Percentiles rank a stretch among this genome's conserved stretches.
Evolutionary conservation across 64 coral and sea anemone species (phyloP).

Genomic region (Porites lutea): DNA sequence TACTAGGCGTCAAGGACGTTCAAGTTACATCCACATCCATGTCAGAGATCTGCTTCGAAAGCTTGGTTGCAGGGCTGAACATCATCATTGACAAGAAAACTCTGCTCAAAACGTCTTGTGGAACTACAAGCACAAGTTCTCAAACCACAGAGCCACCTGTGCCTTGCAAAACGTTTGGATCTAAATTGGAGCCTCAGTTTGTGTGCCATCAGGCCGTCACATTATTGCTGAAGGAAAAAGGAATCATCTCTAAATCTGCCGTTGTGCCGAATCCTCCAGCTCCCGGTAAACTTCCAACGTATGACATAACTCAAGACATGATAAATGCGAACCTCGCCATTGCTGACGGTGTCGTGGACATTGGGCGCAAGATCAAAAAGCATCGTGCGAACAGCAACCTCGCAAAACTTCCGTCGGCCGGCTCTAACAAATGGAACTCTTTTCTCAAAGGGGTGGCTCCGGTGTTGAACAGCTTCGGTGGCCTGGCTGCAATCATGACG

Average conservation of each 20-base stretch:
- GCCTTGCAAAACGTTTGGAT: slow-evolving; percentile 1
- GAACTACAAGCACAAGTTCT: too few relatives aligned
- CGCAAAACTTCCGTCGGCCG: not conserved
- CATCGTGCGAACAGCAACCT: too few relatives aligned
- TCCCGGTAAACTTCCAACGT: not conserved
- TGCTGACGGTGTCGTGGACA: slow-evolving; percentile 8
- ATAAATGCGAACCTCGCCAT: not conserved
- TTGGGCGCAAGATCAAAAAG: not conserved
- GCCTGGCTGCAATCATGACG: slow-evolving; percentile 13
- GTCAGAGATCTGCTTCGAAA: slow-evolving; percentile 12
- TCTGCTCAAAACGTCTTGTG: slow-evolving; percentile 12
- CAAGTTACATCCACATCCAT: not conserved
- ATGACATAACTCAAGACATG: slow-evolving; percentile 40
- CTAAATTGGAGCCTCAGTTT: not conserved
- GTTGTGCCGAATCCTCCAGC: not conserved
- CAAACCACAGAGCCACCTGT: not conserved
- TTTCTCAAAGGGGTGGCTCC: slow-evolving; percentile 16
- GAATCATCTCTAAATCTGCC: not conserved
- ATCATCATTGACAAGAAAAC: slow-evolving; percentile 36
- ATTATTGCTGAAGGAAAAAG: not conserved
- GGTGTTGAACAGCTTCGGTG: slow-evolving; percentile 17
- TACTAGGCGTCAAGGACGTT: not conserved
- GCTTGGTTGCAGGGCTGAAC: slow-evolving; percentile 19
- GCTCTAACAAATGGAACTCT: not conserved
- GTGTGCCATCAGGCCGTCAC: slow-evolving; percentile 41